Evolutionary conservation across 2,113 vertebrate genomes (phyloP).

Genomic region (Callipepla californica): DNA sequence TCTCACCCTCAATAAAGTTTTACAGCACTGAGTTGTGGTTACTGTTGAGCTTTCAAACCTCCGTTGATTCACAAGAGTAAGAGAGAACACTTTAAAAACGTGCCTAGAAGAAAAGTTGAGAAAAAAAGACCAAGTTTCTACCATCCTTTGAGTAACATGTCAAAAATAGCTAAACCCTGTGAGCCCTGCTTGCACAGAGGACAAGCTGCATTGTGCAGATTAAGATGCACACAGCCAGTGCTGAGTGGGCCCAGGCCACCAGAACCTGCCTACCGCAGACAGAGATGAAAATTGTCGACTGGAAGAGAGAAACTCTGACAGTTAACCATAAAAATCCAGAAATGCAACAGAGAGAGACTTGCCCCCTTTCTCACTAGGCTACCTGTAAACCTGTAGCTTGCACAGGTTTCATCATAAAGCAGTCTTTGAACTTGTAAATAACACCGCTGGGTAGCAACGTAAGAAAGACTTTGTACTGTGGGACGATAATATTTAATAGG

Average conservation of each 20-base stretch:
- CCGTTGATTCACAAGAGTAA: background rate
- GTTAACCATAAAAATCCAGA: background rate
- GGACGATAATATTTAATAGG: slow-evolving; percentile 37
- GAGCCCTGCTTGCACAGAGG: background rate
- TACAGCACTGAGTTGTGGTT: background rate
- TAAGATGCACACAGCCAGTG: background rate
- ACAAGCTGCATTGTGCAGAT: accelerated
- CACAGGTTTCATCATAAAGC: background rate
- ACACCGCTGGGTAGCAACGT: background rate
- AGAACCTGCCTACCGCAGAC: background rate
- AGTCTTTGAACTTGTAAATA: background rate
- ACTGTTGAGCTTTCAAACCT: background rate
- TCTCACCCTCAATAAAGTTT: slow-evolving; percentile 23
- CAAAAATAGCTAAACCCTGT: background rate
- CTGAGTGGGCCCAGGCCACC: background rate
- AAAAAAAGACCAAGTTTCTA: background rate
- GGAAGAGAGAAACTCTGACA: background rate
- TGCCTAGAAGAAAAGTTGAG: background rate
- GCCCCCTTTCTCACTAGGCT: background rate
- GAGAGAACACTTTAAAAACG: background rate
- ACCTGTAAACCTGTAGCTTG: background rate
- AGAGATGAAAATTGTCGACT: background rate
- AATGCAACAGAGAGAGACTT: background rate
- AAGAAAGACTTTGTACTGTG: background rate
- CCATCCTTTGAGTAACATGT: background rate